Conservation (phyloP, 2,113 vertebrate species). For the Notiomystis cincta region DNA sequence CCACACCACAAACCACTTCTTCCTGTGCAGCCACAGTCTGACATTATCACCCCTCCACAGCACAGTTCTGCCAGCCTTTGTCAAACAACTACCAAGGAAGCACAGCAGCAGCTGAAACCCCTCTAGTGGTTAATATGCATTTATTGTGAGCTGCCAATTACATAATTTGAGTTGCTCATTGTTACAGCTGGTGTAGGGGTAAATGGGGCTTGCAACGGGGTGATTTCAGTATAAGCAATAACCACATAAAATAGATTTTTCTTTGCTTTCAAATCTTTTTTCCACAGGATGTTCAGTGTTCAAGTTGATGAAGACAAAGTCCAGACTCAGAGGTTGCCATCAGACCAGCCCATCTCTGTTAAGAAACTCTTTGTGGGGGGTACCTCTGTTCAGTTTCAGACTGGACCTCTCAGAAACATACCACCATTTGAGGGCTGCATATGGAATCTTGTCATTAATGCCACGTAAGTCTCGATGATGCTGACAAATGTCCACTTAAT, state of each 20-base stretch:
- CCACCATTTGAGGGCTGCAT: conserved; percentile 91
- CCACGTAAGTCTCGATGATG: conserved; percentile 73
- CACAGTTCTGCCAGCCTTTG: background rate
- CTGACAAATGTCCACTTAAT: background rate
- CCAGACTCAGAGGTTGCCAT: conserved; percentile 78
- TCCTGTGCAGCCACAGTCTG: background rate
- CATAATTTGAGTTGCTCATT: background rate
- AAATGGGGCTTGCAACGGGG: background rate
- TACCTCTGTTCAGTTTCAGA: conserved; percentile 78
- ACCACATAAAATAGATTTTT: background rate
- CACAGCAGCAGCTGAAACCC: background rate
- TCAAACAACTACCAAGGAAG: background rate
- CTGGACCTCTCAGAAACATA: conserved; percentile 77
- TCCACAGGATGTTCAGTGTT: conserved; percentile 82
- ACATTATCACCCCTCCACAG: background rate
- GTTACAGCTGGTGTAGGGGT: background rate
- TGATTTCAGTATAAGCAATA: background rate
- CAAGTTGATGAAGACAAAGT: conserved; percentile 90
- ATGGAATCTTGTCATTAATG: conserved; percentile 94
- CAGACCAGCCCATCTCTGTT: conserved; percentile 79
- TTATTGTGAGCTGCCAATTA: background rate
- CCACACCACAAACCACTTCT: background rate
- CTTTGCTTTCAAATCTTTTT: conserved; percentile 36
- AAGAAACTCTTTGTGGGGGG: conserved; percentile 90
- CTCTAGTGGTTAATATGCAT: background rate